Conservation (phyloP, 1,140 invertebrate genomes). For the Galendromus occidentalis region DNA sequence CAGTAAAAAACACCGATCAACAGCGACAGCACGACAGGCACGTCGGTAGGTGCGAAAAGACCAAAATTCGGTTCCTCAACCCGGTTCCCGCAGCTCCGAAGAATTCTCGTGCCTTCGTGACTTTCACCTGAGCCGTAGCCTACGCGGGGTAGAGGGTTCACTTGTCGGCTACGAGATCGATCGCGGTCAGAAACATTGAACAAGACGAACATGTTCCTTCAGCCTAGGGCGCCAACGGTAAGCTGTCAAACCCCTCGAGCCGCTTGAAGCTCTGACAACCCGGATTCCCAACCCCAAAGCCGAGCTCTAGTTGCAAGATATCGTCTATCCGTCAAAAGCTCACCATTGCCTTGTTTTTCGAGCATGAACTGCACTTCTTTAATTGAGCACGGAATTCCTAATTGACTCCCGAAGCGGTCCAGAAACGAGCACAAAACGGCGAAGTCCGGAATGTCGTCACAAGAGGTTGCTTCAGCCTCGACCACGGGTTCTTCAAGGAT, state of each 20-base stretch:
- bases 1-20: too few relatives aligned
- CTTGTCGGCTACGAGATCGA: too few relatives aligned
- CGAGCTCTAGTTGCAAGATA: too few relatives aligned
- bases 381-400: constrained; percentile 42
- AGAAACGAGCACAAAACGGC: constrained; percentile 83
- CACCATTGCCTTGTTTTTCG: constrained; percentile 62
- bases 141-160: too few relatives aligned
- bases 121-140: too few relatives aligned
- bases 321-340: neutral
- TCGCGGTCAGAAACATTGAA: too few relatives aligned
- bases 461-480: constrained; percentile 28
- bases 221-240: neutral
- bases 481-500: too few relatives aligned
- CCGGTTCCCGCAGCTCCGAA: too few relatives aligned
- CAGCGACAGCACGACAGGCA: too few relatives aligned
- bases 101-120: too few relatives aligned
- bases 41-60: too few relatives aligned
- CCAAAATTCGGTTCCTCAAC: too few relatives aligned
- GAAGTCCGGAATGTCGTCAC: constrained; percentile 82
- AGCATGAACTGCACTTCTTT: constrained; percentile 62
- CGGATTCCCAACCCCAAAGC: neutral
- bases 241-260: neutral
- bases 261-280: neutral
- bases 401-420: constrained; percentile 59
- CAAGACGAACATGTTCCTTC: neutral